phyloP scores from a whole-genome alignment of 2,888 invertebrate genomes.

The Mesoligia furuncula region DNA sequence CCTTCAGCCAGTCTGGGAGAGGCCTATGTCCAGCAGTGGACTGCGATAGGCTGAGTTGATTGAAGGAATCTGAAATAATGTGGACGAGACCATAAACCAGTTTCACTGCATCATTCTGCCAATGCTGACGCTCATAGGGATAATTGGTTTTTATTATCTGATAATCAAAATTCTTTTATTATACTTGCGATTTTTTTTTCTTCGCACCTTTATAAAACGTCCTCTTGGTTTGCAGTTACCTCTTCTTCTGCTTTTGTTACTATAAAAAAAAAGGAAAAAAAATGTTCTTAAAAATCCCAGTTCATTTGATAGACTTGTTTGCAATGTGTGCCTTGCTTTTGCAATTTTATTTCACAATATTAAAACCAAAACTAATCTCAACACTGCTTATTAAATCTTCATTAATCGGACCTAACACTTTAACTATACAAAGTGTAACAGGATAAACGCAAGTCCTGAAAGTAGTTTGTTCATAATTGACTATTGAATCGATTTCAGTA shows the following conservation, averaged over 20 bases:
- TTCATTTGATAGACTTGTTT: neutral
- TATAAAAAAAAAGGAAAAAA: neutral
- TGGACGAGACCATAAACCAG: conserved; percentile 12
- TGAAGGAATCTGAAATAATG: neutral
- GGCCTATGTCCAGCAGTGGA: too few species aligned
- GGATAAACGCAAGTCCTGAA: too few species aligned
- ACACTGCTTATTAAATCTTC: conserved; percentile 25
- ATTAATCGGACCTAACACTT: neutral
- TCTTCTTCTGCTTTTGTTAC: neutral
- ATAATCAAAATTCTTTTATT: neutral
- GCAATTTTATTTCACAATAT: neutral
- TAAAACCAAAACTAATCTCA: conserved; percentile 4
- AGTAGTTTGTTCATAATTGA: too few species aligned
- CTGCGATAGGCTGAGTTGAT: too few species aligned
- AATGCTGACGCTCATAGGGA: conserved; percentile 77
- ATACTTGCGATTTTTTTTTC: neutral
- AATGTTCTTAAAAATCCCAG: neutral
- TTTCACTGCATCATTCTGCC: conserved; percentile 64
- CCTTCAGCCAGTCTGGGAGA: too few species aligned
- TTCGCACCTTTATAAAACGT: neutral
- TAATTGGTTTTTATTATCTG: conserved; percentile 39
- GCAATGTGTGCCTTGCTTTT: conserved; percentile 2
- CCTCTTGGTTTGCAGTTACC: neutral
- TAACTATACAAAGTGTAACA: too few species aligned
- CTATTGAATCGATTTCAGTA: too few species aligned